phyloP scores from a whole-genome alignment of 2,888 invertebrate genomes.

The Temnothorax ravouxi region DNA sequence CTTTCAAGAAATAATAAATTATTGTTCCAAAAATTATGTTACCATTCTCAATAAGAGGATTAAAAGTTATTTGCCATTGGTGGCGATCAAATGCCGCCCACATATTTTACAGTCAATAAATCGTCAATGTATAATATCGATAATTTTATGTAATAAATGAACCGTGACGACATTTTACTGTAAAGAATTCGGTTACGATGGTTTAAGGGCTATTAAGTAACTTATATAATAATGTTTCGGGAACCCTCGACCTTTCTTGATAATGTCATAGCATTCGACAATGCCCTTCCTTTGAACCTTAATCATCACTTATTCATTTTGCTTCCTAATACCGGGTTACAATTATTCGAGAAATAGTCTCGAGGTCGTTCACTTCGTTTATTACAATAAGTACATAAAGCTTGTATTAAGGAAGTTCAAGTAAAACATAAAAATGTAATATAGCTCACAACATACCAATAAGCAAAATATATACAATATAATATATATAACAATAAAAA shows the following conservation, averaged over 20 bases:
- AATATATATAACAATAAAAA: not conserved
- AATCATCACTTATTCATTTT: not conserved
- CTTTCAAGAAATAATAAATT: not conserved
- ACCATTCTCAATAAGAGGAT: not conserved
- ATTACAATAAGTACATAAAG: not conserved
- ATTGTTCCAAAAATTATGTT: not conserved
- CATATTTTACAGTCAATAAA: not conserved
- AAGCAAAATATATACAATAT: not conserved
- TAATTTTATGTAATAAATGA: slow-evolving; percentile 9
- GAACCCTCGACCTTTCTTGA: slow-evolving; percentile 55
- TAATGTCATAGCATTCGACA: slow-evolving; percentile 56
- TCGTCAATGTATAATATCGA: not conserved
- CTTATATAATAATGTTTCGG: slow-evolving; percentile 21
- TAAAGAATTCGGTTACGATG: not conserved
- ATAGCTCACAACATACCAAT: not conserved
- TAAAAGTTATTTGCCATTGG: not conserved
- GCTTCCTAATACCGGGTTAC: slow-evolving; percentile 3
- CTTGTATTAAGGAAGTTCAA: not conserved
- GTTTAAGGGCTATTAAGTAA: not conserved
- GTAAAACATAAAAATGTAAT: not conserved
- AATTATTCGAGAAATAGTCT: slow-evolving; percentile 54
- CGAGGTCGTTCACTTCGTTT: slow-evolving; percentile 27
- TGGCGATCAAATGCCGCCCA: not conserved
- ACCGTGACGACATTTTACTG: not conserved
- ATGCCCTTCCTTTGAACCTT: not conserved